phyloP scores from a whole-genome alignment of 2,888 invertebrate genomes.

The Tinea pellionella region DNA sequence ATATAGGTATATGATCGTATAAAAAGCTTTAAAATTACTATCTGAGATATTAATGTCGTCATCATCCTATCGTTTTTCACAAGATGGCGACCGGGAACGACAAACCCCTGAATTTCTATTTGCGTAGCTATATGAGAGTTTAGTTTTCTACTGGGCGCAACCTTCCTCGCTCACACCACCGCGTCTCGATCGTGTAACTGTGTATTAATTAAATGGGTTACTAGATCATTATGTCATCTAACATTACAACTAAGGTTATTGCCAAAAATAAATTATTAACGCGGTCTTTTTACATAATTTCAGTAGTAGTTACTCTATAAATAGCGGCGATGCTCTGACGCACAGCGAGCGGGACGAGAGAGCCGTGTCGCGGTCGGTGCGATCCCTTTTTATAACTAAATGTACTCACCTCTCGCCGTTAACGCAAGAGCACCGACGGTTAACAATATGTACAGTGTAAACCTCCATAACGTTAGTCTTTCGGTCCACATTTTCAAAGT shows the following conservation, averaged over 20 bases:
- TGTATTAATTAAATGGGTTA: constrained; percentile 33
- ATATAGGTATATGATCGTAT: neutral
- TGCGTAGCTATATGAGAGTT: constrained; percentile 55
- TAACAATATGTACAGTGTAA: constrained; percentile 60
- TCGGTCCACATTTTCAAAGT: constrained; percentile 65
- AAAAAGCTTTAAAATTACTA: neutral
- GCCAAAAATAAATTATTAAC: constrained; percentile 64
- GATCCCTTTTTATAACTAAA: neutral
- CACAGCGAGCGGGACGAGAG: constrained; percentile 14
- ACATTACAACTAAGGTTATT: constrained; percentile 56
- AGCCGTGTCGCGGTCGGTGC: constrained; percentile 18
- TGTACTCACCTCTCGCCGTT: constrained; percentile 58
- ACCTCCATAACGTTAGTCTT: constrained; percentile 63
- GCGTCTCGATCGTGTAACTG: neutral
- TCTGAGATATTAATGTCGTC: constrained; percentile 38
- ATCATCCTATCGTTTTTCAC: constrained; percentile 68
- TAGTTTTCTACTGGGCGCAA: constrained; percentile 14
- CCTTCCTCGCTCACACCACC: neutral
- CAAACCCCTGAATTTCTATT: constrained; percentile 69
- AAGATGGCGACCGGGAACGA: constrained; percentile 67
- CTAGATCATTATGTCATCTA: constrained; percentile 47
- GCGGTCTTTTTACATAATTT: constrained; percentile 70
- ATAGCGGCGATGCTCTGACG: constrained; percentile 45
- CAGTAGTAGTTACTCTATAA: constrained; percentile 66
- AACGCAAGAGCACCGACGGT: constrained; percentile 46